These are phyloP conservation scores for Megalops atlanticus DNA, from an alignment of 2,113 vertebrate genomes.

Conservation along the genomic window DNA sequence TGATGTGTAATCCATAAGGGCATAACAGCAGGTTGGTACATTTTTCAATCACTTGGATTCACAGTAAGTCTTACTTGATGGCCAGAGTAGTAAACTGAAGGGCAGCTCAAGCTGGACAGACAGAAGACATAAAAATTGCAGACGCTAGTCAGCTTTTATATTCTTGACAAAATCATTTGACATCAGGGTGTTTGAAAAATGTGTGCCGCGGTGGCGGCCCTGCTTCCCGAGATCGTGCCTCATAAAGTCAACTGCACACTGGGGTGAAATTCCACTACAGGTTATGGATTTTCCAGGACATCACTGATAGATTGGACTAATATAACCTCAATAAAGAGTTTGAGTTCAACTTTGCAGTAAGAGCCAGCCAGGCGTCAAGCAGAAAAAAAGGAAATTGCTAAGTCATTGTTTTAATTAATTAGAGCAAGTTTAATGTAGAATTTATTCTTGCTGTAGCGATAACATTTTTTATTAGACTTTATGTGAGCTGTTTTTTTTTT, in stretches of 20 bases:
- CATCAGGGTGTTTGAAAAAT: constrained; percentile 89
- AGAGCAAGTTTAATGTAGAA: too few species aligned
- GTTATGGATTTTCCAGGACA: constrained; percentile 97
- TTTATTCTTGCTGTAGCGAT: too few species aligned
- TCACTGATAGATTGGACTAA: constrained; percentile 97
- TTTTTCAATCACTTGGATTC: constrained; percentile 62
- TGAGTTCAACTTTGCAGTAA: constrained; percentile 88
- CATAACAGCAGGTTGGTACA: constrained; percentile 48
- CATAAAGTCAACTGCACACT: constrained; percentile 90
- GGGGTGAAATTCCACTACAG: constrained; percentile 87
- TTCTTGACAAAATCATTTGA: constrained; percentile 94
- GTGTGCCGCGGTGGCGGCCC: constrained; percentile 76
- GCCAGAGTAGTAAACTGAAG: constrained; percentile 66
- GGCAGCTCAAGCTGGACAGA: constrained; percentile 81
- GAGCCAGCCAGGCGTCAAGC: constrained; percentile 15
- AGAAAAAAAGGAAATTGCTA: too few species aligned
- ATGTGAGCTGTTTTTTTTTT: too few species aligned
- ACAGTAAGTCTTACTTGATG: constrained; percentile 71
- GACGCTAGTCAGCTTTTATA: constrained; percentile 78
- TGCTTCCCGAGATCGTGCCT: constrained; percentile 87
- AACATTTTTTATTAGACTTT: too few species aligned
- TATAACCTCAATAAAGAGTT: constrained; percentile 98
- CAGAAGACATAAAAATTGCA: constrained; percentile 70
- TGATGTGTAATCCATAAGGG: neutral
- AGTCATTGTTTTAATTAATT: too few species aligned